Evolutionary conservation across 2,888 invertebrate genomes (phyloP), one percentile per base, ranked within the genome.

Genomic region (Drosophila histrio): DNA sequence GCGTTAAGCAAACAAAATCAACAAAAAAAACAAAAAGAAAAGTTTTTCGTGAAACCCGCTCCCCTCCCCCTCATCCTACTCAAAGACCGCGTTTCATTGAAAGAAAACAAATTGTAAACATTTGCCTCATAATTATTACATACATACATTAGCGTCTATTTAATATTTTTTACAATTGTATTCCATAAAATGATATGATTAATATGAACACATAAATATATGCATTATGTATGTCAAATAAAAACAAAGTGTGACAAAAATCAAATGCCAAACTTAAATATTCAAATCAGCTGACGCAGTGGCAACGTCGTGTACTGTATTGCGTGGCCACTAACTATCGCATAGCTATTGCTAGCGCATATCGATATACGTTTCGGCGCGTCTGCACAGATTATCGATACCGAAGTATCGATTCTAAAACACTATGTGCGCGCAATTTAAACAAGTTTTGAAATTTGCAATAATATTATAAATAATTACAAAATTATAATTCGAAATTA

Each of bases 101-200:
- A 43, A 65, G 39, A 36, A 59, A 53, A 62, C 57, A 62, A 57
- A 65, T 43, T 79, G 52, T 62, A 70, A 70, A 68, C 79, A 77
- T 79, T 81, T 82, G 83, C 86, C 81, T 79, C 80, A 78, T 70
- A 67, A 70, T 66, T 75, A 77, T 79, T 81, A 79, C 65, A 79
- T 70, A 67, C 52, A 58, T 54, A 59, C 60, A 61, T 72, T 75
- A 85, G 70, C 58, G 52, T 68, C 71, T 84, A 81, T 77, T 72
- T 69, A 68, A 76, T 77, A 78, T 62, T 86, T 84, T 82, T 71
- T 80, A 83, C 71, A 78, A 75, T 69, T 86, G 78, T 80, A 82
- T 76, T 78, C 54, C 76, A 76, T 79, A 57, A 59, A 53, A 43
- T 17, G 22, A 39, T 41, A 56, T 56, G 39, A 60, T 8, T 17